Conservation (phyloP, 2,888 invertebrate genomes). For the Tipula unca region DNA sequence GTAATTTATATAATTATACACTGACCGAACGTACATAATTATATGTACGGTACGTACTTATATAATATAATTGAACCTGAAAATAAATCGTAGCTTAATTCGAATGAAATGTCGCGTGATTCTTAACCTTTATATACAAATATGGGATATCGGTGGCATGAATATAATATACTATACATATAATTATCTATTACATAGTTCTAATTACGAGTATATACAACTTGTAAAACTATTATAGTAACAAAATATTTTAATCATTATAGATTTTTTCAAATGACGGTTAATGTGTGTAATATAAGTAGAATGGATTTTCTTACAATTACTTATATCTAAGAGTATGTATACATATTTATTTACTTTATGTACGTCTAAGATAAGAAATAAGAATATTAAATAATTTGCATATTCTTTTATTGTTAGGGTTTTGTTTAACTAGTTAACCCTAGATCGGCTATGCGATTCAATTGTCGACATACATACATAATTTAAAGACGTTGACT, state of each 20-base stretch:
- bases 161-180: too few relatives aligned
- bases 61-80: neutral
- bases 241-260: neutral
- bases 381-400: neutral
- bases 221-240: neutral
- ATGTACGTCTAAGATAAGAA: neutral
- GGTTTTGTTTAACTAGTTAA: neutral
- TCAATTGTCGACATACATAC: neutral
- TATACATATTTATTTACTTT: neutral
- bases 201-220: neutral
- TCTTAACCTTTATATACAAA: neutral
- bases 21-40: neutral
- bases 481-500: neutral
- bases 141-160: too few relatives aligned
- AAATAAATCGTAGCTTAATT: neutral
- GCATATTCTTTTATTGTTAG: neutral
- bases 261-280: neutral
- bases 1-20: too few relatives aligned
- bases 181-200: too few relatives aligned
- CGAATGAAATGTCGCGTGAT: neutral
- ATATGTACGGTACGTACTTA: neutral
- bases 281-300: neutral
- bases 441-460: neutral
- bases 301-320: neutral
- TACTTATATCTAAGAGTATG: neutral